phyloP scores from a whole-genome alignment of 2,113 vertebrate genomes.

The Proteles cristata region DNA sequence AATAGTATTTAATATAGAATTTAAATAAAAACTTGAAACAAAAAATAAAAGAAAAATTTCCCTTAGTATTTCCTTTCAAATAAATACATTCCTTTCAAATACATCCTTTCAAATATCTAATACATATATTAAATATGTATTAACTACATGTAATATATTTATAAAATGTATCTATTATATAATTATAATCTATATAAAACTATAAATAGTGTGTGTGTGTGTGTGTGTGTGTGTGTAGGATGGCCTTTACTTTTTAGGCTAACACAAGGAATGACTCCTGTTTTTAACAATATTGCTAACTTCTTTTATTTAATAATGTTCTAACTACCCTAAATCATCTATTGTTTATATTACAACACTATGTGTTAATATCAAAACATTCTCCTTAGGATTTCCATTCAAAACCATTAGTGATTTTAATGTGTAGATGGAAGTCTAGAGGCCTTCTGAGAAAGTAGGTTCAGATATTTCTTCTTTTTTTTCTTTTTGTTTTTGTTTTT shows the following conservation, averaged over 20 bases:
- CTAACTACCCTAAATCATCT: neutral
- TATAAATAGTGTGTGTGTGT: neutral
- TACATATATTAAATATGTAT: neutral
- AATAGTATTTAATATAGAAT: no score
- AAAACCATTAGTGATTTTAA: neutral
- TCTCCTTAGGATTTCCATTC: neutral
- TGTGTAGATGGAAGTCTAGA: neutral
- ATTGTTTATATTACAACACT: neutral
- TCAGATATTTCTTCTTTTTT: neutral
- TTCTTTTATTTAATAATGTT: neutral
- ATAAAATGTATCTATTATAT: neutral
- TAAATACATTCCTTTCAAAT: neutral
- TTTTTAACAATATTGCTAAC: neutral
- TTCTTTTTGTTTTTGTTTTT: no score
- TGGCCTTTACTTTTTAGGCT: neutral
- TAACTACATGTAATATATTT: neutral
- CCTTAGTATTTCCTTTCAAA: neutral
- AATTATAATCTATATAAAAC: neutral
- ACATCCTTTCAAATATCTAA: neutral
- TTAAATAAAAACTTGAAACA: no score
- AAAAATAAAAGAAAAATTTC: no score
- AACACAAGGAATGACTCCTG: neutral
- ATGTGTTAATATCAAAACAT: neutral
- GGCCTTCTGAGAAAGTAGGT: neutral
- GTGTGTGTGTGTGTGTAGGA: neutral